A percentile compares a stretch with the other conserved stretches of the same genome.
Conservation (phyloP, 2,888 invertebrate genomes). For the Nineta flava region DNA sequence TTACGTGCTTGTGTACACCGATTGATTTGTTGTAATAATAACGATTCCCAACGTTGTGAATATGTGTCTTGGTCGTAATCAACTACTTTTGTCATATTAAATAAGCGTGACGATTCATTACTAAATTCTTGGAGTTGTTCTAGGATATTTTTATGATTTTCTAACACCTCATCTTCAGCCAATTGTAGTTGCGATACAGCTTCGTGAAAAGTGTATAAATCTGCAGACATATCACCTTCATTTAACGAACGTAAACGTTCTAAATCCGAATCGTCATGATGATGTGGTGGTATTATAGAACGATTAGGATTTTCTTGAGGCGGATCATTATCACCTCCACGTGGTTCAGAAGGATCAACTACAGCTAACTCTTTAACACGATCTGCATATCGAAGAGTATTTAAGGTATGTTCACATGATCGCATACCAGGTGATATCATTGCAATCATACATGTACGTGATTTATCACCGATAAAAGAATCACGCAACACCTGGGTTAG, state of each 20-base stretch:
- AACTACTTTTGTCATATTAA: constrained; percentile 68
- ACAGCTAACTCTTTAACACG: constrained; percentile 88
- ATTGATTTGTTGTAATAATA: constrained; percentile 59
- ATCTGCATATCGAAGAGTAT: constrained; percentile 95
- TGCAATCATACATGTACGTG: constrained; percentile 99
- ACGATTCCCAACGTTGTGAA: constrained; percentile 67
- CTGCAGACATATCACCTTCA: constrained; percentile 83
- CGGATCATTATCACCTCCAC: constrained; percentile 20
- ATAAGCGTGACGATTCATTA: constrained; percentile 52
- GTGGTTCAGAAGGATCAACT: constrained; percentile 41
- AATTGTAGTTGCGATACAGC: constrained; percentile 78
- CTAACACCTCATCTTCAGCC: constrained; percentile 78
- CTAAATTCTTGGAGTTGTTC: constrained; percentile 50
- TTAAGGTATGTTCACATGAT: constrained; percentile 94
- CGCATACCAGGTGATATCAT: constrained; percentile 95
- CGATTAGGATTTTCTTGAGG: neutral
- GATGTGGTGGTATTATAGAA: neutral
- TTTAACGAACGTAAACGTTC: constrained; percentile 6
- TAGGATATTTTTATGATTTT: constrained; percentile 64
- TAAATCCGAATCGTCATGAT: constrained; percentile 4
- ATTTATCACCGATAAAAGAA: constrained; percentile 97
- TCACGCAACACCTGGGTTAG: constrained; percentile 90
- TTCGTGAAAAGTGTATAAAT: constrained; percentile 79
- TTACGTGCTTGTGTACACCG: constrained; percentile 46
- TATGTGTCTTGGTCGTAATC: constrained; percentile 90